Conservation (phyloP, 2,797 vertebrate species). For the Selene dorsalis region DNA sequence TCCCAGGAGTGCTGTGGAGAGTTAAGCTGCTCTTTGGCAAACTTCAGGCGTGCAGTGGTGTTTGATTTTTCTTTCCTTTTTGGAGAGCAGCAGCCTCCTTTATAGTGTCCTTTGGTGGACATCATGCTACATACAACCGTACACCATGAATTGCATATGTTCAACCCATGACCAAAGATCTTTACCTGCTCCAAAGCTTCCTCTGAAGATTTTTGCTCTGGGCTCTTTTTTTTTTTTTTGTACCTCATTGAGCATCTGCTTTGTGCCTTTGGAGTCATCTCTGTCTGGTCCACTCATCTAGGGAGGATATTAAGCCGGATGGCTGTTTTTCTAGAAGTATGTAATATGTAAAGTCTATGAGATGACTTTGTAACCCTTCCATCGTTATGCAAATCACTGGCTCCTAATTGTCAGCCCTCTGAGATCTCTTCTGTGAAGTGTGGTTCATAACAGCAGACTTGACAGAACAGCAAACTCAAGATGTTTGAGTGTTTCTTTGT, state of each 20-base stretch:
- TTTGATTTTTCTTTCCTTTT: too few species aligned
- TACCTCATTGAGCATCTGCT: not conserved
- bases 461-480: not conserved
- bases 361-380: not conserved
- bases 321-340: not conserved
- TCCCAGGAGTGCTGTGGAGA: not conserved
- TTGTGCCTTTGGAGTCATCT: not conserved
- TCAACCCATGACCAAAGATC: not conserved
- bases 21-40: too few species aligned
- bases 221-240: not conserved
- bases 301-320: not conserved
- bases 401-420: not conserved
- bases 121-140: too few species aligned
- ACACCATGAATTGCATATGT: too few species aligned
- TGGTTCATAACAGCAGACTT: not conserved
- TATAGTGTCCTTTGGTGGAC: too few species aligned
- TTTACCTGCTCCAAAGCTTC: not conserved
- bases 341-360: not conserved
- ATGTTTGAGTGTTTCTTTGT: too few species aligned
- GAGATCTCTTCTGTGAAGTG: not conserved
- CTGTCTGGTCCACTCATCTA: too few species aligned
- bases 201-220: not conserved
- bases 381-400: not conserved
- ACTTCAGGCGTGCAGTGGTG: too few species aligned
- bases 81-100: too few species aligned